Conservation (phyloP, 2,113 vertebrate species). For the Peromyscus polionotus region DNA sequence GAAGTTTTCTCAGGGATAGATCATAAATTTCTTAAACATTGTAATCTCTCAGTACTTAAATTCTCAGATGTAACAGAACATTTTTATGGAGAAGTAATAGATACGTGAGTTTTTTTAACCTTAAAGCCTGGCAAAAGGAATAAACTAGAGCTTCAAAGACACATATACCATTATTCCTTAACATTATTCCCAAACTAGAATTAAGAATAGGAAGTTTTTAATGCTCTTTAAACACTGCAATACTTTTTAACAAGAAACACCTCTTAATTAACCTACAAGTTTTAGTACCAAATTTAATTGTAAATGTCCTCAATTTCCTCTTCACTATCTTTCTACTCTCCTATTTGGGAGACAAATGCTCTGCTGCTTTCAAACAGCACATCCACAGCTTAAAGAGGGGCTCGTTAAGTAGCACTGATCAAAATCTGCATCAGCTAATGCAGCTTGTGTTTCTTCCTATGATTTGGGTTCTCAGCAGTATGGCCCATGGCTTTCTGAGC, state of each 20-base stretch:
- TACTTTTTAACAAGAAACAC: conserved; percentile 3
- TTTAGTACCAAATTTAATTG: conserved; percentile 28
- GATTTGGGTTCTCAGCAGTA: not conserved
- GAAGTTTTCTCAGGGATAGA: not conserved
- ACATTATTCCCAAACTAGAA: not conserved
- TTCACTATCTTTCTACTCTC: not conserved
- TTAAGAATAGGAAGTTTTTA: not conserved
- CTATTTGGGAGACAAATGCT: not conserved
- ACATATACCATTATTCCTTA: not conserved
- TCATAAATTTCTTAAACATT: conserved; percentile 33
- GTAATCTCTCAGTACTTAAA: conserved; percentile 30
- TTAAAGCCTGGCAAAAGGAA: not conserved
- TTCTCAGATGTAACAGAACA: not conserved
- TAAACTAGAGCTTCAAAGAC: not conserved
- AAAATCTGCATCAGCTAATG: conserved; percentile 27
- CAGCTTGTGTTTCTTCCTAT: not conserved
- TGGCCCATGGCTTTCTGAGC: not conserved
- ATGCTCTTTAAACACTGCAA: not conserved
- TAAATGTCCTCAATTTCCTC: not conserved
- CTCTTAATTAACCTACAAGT: not conserved
- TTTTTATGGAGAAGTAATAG: conserved; percentile 8
- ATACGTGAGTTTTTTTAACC: not conserved
- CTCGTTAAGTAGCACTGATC: not conserved
- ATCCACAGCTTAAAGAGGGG: not conserved
- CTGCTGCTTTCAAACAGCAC: not conserved